Conservation (phyloP, 2,113 vertebrate genomes). For the Bombycilla garrulus region DNA sequence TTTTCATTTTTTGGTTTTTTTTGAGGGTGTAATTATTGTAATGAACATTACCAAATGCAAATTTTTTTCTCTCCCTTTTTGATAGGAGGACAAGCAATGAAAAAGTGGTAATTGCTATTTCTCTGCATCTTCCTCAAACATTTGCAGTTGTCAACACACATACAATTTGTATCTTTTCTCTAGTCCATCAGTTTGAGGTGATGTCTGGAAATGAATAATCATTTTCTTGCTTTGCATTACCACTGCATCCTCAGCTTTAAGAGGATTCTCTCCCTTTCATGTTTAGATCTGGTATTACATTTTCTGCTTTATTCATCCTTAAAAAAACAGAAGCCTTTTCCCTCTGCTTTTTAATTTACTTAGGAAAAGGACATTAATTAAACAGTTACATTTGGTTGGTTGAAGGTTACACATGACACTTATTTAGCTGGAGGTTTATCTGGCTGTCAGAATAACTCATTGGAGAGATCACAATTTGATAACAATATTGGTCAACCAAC, state of each 20-base stretch:
- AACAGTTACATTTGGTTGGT: neutral
- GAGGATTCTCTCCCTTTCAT: constrained; percentile 32
- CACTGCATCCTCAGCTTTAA: constrained; percentile 15
- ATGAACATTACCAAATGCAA: neutral
- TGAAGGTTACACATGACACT: constrained; percentile 5
- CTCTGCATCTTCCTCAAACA: neutral
- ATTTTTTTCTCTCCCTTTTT: neutral
- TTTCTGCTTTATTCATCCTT: constrained; percentile 44
- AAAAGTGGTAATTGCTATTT: neutral
- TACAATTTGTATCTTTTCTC: neutral
- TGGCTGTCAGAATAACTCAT: constrained; percentile 31
- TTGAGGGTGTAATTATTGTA: neutral
- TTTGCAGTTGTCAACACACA: neutral
- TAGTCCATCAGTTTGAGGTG: neutral
- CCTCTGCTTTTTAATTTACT: neutral
- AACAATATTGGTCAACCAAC: neutral
- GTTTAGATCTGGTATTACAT: constrained; percentile 28
- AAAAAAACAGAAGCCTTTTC: constrained; percentile 8
- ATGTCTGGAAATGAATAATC: neutral
- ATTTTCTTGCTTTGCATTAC: constrained; percentile 14
- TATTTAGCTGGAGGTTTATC: constrained; percentile 49
- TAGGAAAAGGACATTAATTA: constrained; percentile 54
- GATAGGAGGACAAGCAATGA: neutral
- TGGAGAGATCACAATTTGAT: neutral
- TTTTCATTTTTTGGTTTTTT: neutral